phyloP scores from a whole-genome alignment of 2,113 vertebrate species.

The Leucosticte australis region DNA sequence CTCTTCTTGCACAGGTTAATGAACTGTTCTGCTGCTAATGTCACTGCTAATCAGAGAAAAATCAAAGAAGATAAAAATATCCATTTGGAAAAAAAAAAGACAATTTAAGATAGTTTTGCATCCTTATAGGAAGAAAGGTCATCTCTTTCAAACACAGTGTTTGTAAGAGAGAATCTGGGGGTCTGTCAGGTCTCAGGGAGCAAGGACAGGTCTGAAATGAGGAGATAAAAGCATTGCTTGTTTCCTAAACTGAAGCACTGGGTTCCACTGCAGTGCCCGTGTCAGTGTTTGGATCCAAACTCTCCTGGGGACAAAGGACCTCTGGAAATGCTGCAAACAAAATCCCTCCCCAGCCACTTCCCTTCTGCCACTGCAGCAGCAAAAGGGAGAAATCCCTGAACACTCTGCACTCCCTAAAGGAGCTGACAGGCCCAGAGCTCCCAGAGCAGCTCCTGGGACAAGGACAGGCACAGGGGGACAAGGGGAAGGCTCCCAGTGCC shows the following conservation, averaged over 20 bases:
- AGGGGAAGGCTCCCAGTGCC: neutral
- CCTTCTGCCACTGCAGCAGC: neutral
- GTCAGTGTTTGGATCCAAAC: constrained; percentile 77
- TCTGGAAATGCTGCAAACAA: constrained; percentile 56
- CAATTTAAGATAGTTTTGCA: constrained; percentile 1
- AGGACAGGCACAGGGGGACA: neutral
- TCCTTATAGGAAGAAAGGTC: constrained; percentile 55
- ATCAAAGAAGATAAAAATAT: constrained; percentile 14
- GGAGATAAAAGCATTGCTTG: constrained; percentile 75
- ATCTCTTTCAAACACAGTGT: constrained; percentile 63
- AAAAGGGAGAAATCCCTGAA: neutral
- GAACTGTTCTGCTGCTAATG: constrained; percentile 61
- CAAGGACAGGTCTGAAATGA: constrained; percentile 44
- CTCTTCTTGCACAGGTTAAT: neutral
- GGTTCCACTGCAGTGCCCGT: constrained; percentile 65
- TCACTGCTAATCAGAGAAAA: constrained; percentile 65
- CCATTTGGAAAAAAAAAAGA: neutral
- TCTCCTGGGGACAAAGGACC: constrained; percentile 57
- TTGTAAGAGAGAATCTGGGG: constrained; percentile 50
- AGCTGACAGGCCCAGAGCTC: neutral
- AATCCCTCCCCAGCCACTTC: neutral
- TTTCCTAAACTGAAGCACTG: constrained; percentile 67
- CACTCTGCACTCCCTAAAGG: neutral
- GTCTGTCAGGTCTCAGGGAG: constrained; percentile 60
- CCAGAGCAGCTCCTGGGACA: neutral